A percentile compares a stretch with the other conserved stretches of the same genome.
These are phyloP conservation scores for Heteropelma amictum DNA, from an alignment of 2,888 invertebrate genomes.

Conservation along the genomic window DNA sequence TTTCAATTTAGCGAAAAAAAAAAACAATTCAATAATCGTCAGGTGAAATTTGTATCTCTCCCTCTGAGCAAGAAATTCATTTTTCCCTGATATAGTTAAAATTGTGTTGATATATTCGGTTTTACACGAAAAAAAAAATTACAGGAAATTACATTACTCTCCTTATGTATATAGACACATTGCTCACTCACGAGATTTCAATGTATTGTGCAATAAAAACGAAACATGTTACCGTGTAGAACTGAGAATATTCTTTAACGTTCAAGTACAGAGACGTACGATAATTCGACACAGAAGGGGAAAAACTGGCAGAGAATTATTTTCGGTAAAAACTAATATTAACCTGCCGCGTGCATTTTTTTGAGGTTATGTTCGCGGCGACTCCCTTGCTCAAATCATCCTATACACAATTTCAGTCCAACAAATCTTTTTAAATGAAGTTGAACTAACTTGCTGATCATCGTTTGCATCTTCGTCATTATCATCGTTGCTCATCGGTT, in stretches of 20 bases:
- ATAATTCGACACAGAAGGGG: neutral
- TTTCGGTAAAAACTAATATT: neutral
- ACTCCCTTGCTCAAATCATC: slow-evolving; percentile 42
- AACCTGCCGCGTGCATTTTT: slow-evolving; percentile 36
- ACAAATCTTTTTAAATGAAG: no score
- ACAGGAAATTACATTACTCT: neutral
- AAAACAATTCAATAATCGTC: neutral
- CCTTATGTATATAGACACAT: neutral
- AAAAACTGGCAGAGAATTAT: neutral
- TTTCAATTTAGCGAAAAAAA: neutral
- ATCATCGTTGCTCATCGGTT: slow-evolving; percentile 66
- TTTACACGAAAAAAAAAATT: no score
- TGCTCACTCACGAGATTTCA: slow-evolving; percentile 16
- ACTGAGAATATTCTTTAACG: neutral
- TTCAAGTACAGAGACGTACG: neutral
- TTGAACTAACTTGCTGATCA: slow-evolving; percentile 65
- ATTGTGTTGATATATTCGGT: no score
- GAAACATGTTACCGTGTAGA: neutral
- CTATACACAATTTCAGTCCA: no score
- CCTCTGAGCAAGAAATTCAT: neutral
- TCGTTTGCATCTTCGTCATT: slow-evolving; percentile 62
- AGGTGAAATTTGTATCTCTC: neutral
- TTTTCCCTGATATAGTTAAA: neutral
- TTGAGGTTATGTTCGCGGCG: slow-evolving; percentile 49
- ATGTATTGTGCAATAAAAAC: slow-evolving; percentile 28